These are phyloP conservation scores for Heptranchias perlo DNA, from an alignment of 2,113 vertebrate genomes.

Conservation along the genomic window DNA sequence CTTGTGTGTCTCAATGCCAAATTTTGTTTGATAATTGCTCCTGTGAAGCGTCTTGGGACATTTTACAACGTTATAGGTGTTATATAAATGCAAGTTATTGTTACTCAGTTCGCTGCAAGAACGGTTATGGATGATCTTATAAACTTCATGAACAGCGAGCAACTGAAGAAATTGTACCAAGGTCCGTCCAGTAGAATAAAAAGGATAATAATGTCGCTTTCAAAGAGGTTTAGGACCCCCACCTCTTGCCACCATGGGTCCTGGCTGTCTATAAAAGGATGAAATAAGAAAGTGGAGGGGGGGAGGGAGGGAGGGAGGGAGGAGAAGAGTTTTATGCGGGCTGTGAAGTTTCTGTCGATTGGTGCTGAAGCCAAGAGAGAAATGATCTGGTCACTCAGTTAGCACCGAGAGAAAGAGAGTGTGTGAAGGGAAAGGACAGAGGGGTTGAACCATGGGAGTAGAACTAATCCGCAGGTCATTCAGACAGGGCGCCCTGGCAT, in stretches of 20 bases:
- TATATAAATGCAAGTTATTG: not conserved
- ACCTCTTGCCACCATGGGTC: not conserved
- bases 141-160: not conserved
- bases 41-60: no score
- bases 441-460: constrained; percentile 68
- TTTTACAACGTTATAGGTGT: no score
- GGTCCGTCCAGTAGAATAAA: not conserved
- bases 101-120: not conserved
- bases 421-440: constrained; percentile 55
- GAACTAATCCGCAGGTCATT: constrained; percentile 77
- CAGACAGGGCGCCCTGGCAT: constrained; percentile 65
- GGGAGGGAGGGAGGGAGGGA: not conserved
- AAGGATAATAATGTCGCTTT: not conserved
- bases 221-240: not conserved
- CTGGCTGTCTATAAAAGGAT: not conserved
- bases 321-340: not conserved
- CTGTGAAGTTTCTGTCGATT: not conserved
- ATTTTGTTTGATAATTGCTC: no score
- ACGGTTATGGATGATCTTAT: not conserved
- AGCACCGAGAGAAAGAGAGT: not conserved
- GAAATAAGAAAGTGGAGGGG: not conserved
- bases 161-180: not conserved
- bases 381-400: not conserved
- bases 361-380: not conserved
- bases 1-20: no score